A percentile compares a stretch with the other conserved stretches of the same genome.
These are phyloP conservation scores for Eurytoma adleriae DNA, from an alignment of 2,888 invertebrate species.

Conservation along the genomic window DNA sequence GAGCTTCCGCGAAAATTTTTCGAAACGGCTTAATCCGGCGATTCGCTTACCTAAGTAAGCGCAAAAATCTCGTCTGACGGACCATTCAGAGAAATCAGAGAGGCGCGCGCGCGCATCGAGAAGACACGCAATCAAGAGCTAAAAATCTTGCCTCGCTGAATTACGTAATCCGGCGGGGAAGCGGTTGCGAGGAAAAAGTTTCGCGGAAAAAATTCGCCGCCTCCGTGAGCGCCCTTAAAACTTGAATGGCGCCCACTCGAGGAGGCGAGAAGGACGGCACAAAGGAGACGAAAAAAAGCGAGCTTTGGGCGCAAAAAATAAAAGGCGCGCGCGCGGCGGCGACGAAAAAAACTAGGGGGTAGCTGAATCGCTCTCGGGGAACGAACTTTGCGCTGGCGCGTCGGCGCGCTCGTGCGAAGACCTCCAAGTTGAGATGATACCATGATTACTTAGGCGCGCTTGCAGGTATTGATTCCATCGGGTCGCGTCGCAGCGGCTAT, in stretches of 20 bases:
- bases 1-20: not conserved
- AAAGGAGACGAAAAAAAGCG: not conserved
- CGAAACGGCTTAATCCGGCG: not conserved
- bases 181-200: not conserved
- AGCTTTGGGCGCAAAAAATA: not conserved
- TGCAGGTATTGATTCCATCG: slow-evolving; percentile 75
- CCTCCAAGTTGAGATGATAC: slow-evolving; percentile 75
- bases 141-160: too few species aligned
- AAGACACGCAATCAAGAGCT: not conserved
- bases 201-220: not conserved
- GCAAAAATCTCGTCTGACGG: too few species aligned
- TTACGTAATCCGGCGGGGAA: too few species aligned
- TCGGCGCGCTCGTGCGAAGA: slow-evolving; percentile 64
- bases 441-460: slow-evolving; percentile 73
- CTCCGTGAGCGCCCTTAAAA: not conserved
- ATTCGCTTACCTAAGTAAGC: too few species aligned
- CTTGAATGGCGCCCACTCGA: too few species aligned
- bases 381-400: not conserved
- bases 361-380: not conserved
- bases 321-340: not conserved
- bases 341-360: not conserved
- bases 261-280: not conserved
- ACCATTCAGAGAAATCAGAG: too few species aligned
- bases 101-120: not conserved
- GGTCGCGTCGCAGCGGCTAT: slow-evolving; percentile 68